Conservation (phyloP, 35 echinoderm and acorn worm genomes). For the Stichopus chloronotus region DNA sequence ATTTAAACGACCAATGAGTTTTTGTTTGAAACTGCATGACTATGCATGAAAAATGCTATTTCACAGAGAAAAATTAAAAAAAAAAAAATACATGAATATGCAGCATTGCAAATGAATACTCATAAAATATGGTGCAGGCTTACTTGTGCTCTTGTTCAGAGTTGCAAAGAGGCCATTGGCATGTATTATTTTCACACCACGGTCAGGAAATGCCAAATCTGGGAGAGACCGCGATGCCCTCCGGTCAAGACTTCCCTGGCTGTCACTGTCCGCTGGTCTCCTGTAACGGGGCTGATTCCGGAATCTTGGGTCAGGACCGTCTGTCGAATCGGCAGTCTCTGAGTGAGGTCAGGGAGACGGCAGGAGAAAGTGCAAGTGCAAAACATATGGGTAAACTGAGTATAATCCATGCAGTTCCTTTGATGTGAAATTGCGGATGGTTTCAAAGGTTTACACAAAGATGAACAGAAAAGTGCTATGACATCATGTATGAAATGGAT, state of each 20-base stretch:
- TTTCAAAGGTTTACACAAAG: too few relatives aligned
- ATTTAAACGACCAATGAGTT: too few relatives aligned
- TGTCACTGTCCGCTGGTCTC: background rate
- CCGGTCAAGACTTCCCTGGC: background rate
- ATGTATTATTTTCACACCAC: background rate
- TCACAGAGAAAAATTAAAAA: too few relatives aligned
- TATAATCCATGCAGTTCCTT: too few relatives aligned
- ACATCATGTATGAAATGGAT: too few relatives aligned
- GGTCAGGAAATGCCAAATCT: slow-evolving; percentile 11
- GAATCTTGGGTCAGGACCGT: background rate
- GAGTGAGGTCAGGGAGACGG: background rate
- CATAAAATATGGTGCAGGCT: background rate
- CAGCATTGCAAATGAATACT: too few relatives aligned
- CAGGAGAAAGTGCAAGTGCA: background rate
- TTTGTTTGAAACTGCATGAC: too few relatives aligned
- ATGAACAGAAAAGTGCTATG: too few relatives aligned
- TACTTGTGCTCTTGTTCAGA: background rate
- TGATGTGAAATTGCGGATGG: too few relatives aligned
- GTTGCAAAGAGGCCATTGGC: slow-evolving; percentile 28
- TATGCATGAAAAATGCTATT: too few relatives aligned
- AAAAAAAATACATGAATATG: too few relatives aligned
- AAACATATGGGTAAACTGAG: too few relatives aligned
- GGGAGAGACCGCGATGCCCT: background rate
- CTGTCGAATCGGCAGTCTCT: background rate
- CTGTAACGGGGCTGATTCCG: background rate